A percentile compares a stretch with the other conserved stretches of the same genome.
Evolutionary conservation across 2,113 vertebrate genomes (phyloP).

Genomic region (Mungos mungo): DNA sequence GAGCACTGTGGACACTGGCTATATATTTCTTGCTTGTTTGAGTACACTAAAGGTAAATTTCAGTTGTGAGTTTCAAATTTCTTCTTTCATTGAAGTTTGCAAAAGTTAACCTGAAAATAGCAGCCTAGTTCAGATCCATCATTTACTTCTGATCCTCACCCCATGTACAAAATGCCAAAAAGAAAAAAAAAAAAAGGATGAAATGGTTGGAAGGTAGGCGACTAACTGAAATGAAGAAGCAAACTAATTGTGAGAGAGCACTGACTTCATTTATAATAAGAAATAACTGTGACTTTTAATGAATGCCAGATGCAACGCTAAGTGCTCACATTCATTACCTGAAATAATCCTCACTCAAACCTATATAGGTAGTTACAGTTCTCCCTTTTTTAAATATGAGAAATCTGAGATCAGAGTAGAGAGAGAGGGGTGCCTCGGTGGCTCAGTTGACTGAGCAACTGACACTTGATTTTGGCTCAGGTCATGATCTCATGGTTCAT

Average conservation of each 20-base stretch:
- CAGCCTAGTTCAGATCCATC: background rate
- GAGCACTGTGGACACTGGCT: background rate
- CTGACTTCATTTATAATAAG: background rate
- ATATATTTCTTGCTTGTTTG: background rate
- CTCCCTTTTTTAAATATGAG: background rate
- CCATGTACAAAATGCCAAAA: background rate
- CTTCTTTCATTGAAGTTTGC: constrained; percentile 1
- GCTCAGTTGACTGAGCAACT: too few species aligned
- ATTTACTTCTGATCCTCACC: background rate
- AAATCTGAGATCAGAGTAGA: background rate
- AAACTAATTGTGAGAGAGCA: background rate
- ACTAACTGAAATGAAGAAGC: background rate
- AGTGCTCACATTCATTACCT: background rate
- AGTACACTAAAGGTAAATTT: constrained; percentile 25
- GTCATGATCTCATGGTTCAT: too few species aligned
- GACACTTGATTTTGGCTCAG: too few species aligned
- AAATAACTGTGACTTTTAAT: background rate
- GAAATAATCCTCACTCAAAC: background rate
- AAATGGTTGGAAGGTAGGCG: background rate
- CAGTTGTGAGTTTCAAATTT: background rate
- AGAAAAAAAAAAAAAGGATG: background rate
- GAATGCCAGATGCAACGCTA: background rate
- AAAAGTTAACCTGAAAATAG: background rate
- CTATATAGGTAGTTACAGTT: background rate
- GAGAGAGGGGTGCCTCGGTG: background rate